phyloP scores from a whole-genome alignment of 1,140 invertebrate genomes.

The Ips typographus region DNA sequence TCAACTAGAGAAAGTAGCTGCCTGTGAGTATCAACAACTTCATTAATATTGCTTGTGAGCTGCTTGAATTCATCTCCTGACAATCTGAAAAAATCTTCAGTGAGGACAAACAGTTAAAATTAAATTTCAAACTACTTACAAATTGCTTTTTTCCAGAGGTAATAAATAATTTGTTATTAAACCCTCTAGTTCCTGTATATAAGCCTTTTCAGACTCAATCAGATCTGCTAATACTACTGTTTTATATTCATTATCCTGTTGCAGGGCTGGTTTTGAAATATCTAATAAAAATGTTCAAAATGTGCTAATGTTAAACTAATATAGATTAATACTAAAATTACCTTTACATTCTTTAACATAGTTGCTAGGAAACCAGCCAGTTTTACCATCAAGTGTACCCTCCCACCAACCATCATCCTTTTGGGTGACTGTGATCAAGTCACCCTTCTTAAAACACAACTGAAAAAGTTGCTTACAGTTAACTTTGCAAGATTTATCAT shows the following conservation, averaged over 20 bases:
- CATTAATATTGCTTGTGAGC: conserved; percentile 84
- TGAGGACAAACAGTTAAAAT: not conserved
- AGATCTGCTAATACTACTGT: conserved; percentile 85
- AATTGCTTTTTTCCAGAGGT: conserved; percentile 78
- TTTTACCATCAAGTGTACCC: conserved; percentile 90
- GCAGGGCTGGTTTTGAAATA: conserved; percentile 39
- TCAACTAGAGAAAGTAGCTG: conserved; percentile 76
- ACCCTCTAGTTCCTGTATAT: conserved; percentile 84
- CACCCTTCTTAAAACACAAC: conserved; percentile 94
- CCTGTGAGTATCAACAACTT: conserved; percentile 82
- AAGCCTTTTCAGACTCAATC: conserved; percentile 86
- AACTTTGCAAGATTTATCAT: not conserved
- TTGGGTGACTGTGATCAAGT: conserved; percentile 91
- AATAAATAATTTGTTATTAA: conserved; percentile 81
- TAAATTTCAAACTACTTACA: conserved; percentile 65
- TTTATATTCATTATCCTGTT: conserved; percentile 47
- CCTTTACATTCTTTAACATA: conserved; percentile 90
- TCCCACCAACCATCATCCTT: conserved; percentile 98
- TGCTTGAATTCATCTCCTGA: conserved; percentile 82
- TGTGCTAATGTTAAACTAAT: conserved; percentile 1
- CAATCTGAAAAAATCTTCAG: conserved; percentile 62
- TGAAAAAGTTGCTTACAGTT: conserved; percentile 52
- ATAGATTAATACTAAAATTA: conserved; percentile 28
- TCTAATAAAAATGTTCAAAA: conserved; percentile 38
- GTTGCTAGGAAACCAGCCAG: conserved; percentile 98